Evolutionary conservation across 2,797 vertebrate species (phyloP).

Genomic region (Danio aesculapii): DNA sequence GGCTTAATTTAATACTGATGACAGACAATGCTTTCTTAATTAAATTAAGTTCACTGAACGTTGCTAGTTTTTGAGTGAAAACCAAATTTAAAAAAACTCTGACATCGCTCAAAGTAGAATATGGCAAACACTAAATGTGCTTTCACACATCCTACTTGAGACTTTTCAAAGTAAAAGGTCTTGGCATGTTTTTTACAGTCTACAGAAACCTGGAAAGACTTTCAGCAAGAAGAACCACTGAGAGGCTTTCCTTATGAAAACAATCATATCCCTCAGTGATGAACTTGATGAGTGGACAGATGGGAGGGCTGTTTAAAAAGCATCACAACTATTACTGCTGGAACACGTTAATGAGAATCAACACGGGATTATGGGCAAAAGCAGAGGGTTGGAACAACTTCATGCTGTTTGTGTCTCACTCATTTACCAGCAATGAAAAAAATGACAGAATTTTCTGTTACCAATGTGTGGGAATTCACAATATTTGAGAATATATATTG

Average conservation of each 20-base stretch:
- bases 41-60: background rate
- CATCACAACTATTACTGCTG: slow-evolving; percentile 8
- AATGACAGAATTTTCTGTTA: background rate
- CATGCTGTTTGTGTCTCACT: slow-evolving; percentile 26
- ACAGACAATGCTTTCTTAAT: background rate
- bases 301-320: slow-evolving; percentile 17
- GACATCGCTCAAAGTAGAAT: background rate
- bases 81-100: background rate
- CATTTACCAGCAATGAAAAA: slow-evolving; percentile 11
- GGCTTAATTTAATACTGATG: background rate
- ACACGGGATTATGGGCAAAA: slow-evolving; percentile 21
- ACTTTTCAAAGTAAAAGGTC: slow-evolving; percentile 13
- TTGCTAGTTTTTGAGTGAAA: background rate
- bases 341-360: slow-evolving; percentile 19
- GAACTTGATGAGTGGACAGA: slow-evolving; percentile 29
- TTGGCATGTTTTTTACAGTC: slow-evolving; percentile 7
- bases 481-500: no score
- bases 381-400: slow-evolving; percentile 22
- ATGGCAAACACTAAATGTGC: background rate
- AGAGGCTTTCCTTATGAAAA: background rate
- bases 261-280: slow-evolving; percentile 22
- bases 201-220: background rate
- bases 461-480: background rate
- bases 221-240: slow-evolving; percentile 8
- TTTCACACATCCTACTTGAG: slow-evolving; percentile 4